Percentiles rank a stretch among this genome's conserved stretches.
Conservation (phyloP, 2,888 invertebrate species). For the Melinopterus prodromus region DNA sequence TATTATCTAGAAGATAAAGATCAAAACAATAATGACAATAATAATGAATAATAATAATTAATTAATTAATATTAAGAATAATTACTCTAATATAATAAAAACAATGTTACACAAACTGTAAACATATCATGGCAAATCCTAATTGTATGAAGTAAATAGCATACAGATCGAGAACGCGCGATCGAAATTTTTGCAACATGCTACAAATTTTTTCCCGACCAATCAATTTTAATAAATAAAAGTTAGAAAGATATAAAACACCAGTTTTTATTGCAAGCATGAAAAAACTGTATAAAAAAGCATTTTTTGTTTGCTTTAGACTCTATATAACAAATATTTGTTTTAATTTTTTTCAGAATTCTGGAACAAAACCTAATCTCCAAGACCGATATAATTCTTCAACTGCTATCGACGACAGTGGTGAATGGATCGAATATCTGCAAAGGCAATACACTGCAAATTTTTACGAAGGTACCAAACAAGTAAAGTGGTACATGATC, state of each 20-base stretch:
- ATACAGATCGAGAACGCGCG: too few relatives aligned
- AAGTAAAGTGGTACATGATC: conserved; percentile 66
- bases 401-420: conserved; percentile 55
- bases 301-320: neutral
- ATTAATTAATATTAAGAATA: too few relatives aligned
- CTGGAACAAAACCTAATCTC: conserved; percentile 51
- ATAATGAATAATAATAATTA: too few relatives aligned
- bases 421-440: conserved; percentile 64
- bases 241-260: neutral
- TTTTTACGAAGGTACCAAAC: conserved; percentile 51
- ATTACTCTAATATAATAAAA: too few relatives aligned
- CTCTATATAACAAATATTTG: neutral
- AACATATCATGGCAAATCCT: too few relatives aligned
- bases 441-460: conserved; percentile 59
- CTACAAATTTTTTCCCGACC: too few relatives aligned
- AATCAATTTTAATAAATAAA: conserved; percentile 37
- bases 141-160: too few relatives aligned
- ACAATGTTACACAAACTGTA: too few relatives aligned
- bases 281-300: neutral
- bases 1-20: too few relatives aligned
- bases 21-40: too few relatives aligned
- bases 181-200: too few relatives aligned
- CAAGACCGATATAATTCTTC: conserved; percentile 53
- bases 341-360: conserved; percentile 50
- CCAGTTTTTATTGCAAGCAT: neutral